phyloP scores from a whole-genome alignment of 2,113 vertebrate genomes.

The Alethe diademata region DNA sequence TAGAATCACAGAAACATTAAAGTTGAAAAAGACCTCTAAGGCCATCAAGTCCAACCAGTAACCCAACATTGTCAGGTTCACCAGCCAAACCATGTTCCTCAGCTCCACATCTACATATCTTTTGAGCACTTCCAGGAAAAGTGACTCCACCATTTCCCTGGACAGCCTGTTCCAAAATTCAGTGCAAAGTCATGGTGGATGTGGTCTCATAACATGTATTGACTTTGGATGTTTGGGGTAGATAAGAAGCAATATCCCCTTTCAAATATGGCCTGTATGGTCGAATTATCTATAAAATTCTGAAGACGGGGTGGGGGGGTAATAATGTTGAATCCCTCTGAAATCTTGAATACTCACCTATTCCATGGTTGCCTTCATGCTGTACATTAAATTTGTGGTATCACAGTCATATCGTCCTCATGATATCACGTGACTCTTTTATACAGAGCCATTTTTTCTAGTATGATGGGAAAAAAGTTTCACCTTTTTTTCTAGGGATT shows the following conservation, averaged over 20 bases:
- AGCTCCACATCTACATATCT: neutral
- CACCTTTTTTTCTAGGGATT: neutral
- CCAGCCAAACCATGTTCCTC: neutral
- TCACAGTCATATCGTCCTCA: rapidly evolving
- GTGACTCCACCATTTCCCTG: neutral
- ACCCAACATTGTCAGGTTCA: neutral
- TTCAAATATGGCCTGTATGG: neutral
- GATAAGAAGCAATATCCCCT: neutral
- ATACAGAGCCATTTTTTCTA: neutral
- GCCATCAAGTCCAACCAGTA: neutral
- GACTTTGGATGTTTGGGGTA: neutral
- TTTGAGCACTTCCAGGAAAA: neutral
- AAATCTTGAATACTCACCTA: neutral
- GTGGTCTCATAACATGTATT: neutral
- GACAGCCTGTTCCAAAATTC: neutral
- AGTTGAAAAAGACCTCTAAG: neutral
- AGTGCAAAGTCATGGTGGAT: neutral
- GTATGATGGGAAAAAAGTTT: neutral
- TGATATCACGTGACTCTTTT: neutral
- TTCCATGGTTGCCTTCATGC: neutral
- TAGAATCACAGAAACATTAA: neutral
- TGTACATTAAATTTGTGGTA: neutral
- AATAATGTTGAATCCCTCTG: neutral
- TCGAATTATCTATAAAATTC: neutral
- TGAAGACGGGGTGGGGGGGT: neutral